Conservation (phyloP, 2,888 invertebrate species). For the Elmis aenea region DNA sequence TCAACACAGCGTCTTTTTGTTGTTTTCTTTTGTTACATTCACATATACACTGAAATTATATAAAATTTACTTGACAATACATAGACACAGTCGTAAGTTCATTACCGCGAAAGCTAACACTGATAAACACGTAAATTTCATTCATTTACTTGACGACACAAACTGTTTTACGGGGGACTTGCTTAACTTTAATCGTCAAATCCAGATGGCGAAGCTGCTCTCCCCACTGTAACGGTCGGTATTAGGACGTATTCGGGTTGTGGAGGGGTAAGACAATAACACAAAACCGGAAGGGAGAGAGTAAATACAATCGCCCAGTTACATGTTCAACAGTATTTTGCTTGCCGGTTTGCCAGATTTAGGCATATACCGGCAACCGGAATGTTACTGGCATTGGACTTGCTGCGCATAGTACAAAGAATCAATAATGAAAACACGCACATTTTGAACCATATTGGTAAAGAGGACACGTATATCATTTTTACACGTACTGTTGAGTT, state of each 20-base stretch:
- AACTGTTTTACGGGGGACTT: too few species aligned
- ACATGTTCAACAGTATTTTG: conserved; percentile 2
- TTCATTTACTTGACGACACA: too few species aligned
- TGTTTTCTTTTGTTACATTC: too few species aligned
- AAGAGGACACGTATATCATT: background rate
- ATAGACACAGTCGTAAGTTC: too few species aligned
- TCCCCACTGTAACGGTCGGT: conserved; percentile 15
- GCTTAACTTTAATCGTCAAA: conserved; percentile 3
- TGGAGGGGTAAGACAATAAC: background rate
- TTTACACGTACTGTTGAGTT: background rate
- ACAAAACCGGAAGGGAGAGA: conserved; percentile 16
- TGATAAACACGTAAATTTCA: too few species aligned
- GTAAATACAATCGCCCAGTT: conserved; percentile 27
- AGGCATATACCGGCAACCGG: conserved; percentile 8
- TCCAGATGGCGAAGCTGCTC: conserved; percentile 37
- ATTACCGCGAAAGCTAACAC: too few species aligned
- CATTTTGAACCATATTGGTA: conserved; percentile 1
- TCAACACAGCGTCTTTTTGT: conserved; percentile 30
- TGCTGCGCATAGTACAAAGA: conserved; percentile 17
- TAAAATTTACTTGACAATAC: too few species aligned
- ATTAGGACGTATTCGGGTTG: conserved; percentile 4
- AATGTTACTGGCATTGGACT: conserved; percentile 10
- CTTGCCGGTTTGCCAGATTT: conserved; percentile 2
- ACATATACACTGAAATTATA: too few species aligned
- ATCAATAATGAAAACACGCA: conserved; percentile 24